These are phyloP conservation scores for Cecidostiba fungosa DNA, from an alignment of 2,888 invertebrate genomes.

Conservation along the genomic window DNA sequence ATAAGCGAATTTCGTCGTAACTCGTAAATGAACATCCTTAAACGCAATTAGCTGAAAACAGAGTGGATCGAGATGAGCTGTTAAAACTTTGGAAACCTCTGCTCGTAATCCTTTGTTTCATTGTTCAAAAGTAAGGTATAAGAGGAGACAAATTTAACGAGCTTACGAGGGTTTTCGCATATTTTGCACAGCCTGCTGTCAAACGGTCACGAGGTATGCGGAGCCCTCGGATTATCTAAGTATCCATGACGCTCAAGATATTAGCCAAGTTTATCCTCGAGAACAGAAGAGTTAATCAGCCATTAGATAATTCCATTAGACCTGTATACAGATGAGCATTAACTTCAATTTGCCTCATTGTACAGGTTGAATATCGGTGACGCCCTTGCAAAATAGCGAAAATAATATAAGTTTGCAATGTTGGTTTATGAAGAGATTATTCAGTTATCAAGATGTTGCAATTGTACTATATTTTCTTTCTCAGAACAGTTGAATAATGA, in stretches of 20 bases:
- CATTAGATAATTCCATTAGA: slow-evolving; percentile 53
- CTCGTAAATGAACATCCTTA: slow-evolving; percentile 14
- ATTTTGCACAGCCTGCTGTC: slow-evolving; percentile 34
- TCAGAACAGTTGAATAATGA: neutral
- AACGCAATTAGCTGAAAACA: slow-evolving; percentile 23
- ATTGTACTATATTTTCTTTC: neutral
- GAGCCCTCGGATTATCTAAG: slow-evolving; percentile 53
- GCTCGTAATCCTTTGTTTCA: slow-evolving; percentile 30
- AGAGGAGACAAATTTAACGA: slow-evolving; percentile 59
- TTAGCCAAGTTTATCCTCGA: slow-evolving; percentile 48
- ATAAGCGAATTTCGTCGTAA: neutral
- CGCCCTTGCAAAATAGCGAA: neutral
- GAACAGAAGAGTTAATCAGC: slow-evolving; percentile 58
- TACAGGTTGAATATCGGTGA: neutral
- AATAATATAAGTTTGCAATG: neutral
- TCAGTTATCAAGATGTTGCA: too few relatives aligned
- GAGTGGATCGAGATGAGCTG: slow-evolving; percentile 11
- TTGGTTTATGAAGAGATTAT: too few relatives aligned
- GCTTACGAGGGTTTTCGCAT: slow-evolving; percentile 51
- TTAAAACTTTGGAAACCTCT: neutral
- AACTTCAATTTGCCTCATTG: slow-evolving; percentile 51
- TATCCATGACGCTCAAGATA: slow-evolving; percentile 61
- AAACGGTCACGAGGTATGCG: slow-evolving; percentile 39
- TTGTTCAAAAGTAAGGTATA: slow-evolving; percentile 43
- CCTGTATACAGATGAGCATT: slow-evolving; percentile 15